Percentiles rank a stretch among this genome's conserved stretches.
These are phyloP conservation scores for Ypsolopha sequella DNA, from an alignment of 2,888 invertebrate species.

Conservation along the genomic window DNA sequence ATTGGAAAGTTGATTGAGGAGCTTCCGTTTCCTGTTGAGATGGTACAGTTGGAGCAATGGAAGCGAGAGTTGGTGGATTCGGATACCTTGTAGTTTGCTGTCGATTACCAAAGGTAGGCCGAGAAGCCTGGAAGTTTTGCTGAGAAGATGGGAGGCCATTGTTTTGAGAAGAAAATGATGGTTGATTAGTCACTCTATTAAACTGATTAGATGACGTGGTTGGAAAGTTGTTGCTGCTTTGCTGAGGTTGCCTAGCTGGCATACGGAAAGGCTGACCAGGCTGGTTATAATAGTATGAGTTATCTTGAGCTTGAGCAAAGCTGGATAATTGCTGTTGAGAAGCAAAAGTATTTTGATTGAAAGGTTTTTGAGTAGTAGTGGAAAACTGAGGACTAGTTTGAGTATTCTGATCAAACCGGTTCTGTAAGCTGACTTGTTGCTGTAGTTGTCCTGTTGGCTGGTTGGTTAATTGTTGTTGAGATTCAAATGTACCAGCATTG, in stretches of 20 bases:
- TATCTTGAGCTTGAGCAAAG: constrained; percentile 16
- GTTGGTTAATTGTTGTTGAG: constrained; percentile 6
- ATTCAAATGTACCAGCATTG: not conserved
- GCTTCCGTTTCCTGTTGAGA: constrained; percentile 7
- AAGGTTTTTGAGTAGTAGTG: constrained; percentile 20
- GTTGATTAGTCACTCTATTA: constrained; percentile 19
- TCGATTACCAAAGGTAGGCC: too few relatives aligned
- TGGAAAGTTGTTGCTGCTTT: constrained; percentile 12
- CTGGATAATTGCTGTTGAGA: constrained; percentile 12
- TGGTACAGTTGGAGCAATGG: not conserved
- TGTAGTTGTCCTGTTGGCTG: constrained; percentile 3
- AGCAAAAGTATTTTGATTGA: constrained; percentile 16
- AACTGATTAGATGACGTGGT: constrained; percentile 25
- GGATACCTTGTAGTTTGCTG: not conserved
- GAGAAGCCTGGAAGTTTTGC: too few relatives aligned
- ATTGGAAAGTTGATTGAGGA: constrained; percentile 10
- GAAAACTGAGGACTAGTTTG: constrained; percentile 15
- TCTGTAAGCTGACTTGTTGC: constrained; percentile 10
- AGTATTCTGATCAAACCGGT: constrained; percentile 11
- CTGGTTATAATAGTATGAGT: constrained; percentile 41
- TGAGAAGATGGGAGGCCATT: too few relatives aligned
- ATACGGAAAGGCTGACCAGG: constrained; percentile 33
- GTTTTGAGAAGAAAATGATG: constrained; percentile 9
- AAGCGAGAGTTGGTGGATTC: not conserved
- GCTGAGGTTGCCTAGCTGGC: constrained; percentile 9